These are phyloP conservation scores for Meloidogyne exigua DNA, from an alignment of 1,140 invertebrate genomes.

Conservation along the genomic window DNA sequence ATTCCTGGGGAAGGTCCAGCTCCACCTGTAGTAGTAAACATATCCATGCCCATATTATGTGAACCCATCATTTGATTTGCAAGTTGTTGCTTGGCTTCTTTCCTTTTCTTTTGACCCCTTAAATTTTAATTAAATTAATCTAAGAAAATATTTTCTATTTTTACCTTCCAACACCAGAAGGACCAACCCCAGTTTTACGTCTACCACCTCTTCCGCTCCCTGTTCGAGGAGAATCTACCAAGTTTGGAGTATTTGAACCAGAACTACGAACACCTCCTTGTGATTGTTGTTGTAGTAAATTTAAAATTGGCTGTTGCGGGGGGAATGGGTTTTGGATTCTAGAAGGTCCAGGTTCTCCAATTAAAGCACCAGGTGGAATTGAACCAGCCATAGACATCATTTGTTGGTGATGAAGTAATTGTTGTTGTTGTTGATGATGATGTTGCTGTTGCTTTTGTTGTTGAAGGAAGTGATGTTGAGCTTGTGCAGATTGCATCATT, in stretches of 20 bases:
- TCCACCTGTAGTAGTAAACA: neutral
- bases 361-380: constrained; percentile 9
- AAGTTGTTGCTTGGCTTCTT: constrained; percentile 19
- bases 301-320: constrained; percentile 28
- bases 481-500: neutral
- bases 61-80: constrained; percentile 9
- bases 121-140: neutral
- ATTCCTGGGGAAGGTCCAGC: neutral
- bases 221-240: constrained; percentile 25
- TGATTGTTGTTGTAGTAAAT: constrained; percentile 34
- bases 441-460: constrained; percentile 29
- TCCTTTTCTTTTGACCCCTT: constrained; percentile 29
- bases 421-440: constrained; percentile 23
- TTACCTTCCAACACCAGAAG: constrained; percentile 17
- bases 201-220: constrained; percentile 20
- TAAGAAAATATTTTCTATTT: neutral
- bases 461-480: constrained; percentile 12
- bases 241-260: constrained; percentile 17
- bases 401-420: constrained; percentile 31
- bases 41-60: constrained; percentile 1
- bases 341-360: constrained; percentile 3
- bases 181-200: constrained; percentile 17
- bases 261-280: constrained; percentile 6
- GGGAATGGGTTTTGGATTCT: neutral
- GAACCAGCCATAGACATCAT: constrained; percentile 5